phyloP scores from a whole-genome alignment of 2,113 vertebrate species.

The Gymnocephalus cernua region DNA sequence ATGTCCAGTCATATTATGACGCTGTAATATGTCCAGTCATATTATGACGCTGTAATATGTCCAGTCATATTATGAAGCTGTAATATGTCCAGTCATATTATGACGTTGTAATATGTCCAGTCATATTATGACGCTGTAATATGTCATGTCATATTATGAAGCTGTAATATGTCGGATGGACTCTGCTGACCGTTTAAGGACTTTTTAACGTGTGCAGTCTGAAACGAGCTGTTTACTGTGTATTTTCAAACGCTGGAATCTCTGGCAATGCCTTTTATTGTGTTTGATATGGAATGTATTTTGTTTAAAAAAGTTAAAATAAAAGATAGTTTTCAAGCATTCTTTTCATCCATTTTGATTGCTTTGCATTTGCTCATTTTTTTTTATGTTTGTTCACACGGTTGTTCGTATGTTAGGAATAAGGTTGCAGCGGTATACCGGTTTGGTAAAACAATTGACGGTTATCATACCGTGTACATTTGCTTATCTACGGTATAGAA shows the following conservation, averaged over 20 bases:
- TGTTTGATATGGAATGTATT: constrained; percentile 59
- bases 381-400: neutral
- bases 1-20: no score
- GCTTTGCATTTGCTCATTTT: neutral
- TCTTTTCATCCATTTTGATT: neutral
- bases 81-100: no score
- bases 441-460: no score
- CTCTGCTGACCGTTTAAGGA: neutral
- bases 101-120: no score
- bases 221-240: neutral
- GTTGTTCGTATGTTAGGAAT: neutral
- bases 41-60: no score
- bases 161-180: neutral
- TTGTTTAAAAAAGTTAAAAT: constrained; percentile 45
- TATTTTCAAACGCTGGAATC: neutral
- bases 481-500: no score
- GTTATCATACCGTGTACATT: no score
- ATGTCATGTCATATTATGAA: no score
- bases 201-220: neutral
- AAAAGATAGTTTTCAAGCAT: constrained; percentile 28
- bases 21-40: no score
- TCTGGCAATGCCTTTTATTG: constrained; percentile 28
- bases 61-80: no score
- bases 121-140: no score
- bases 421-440: no score